Evolutionary conservation across 2,888 invertebrate genomes (phyloP), one percentile per base, ranked within the genome.

Genomic region (Macropis europaea): DNA sequence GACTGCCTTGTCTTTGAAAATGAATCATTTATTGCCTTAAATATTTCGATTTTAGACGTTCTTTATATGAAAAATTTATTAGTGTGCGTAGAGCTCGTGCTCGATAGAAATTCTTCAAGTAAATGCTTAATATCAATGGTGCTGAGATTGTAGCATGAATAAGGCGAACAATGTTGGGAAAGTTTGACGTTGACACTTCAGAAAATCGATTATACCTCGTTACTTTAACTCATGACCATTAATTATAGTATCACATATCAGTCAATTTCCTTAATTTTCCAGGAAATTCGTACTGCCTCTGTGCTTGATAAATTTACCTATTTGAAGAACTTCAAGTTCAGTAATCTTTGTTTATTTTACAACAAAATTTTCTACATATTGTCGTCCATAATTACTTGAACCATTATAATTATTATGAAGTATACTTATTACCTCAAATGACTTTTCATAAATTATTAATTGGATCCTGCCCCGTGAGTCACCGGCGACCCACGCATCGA

Each of bases 191-290:
- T 56, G 28, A 13, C n/a, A 11, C 11, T 47, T 40, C 48, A 28
- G 38, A 60, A 52, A 53, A 70, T 67, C 67, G 54, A 54, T 70
- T 42, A 53, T 30, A 22, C 47, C 34, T 53, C 36, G 48, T 47
- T 36, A 19, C 48, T 59, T 60, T 60, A 54, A 53, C 52, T 54
- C 11, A 15, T 5, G 7, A 36, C 48, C 60, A 70, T 67, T 70
- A 70, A 70, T 70, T 66, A 59, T 45, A 17, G 38, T 9, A n/a
- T 13, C 28, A n/a, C 24, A 5, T n/a, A 17, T 24, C 26, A 22
- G 26, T 9, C 48, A 45, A 22, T 52, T 53, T 66, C 40, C 28
- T 48, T 34, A 13, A n/a, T 32, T 42, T 17, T 28, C 13, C 24
- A 30, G 53, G 60, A 60, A 59, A 60, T 56, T 57, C 32, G 13